Percentiles rank a stretch among this genome's conserved stretches.
These are phyloP conservation scores for Monomorium pharaonis DNA, from an alignment of 1,140 invertebrate genomes.

Conservation along the genomic window DNA sequence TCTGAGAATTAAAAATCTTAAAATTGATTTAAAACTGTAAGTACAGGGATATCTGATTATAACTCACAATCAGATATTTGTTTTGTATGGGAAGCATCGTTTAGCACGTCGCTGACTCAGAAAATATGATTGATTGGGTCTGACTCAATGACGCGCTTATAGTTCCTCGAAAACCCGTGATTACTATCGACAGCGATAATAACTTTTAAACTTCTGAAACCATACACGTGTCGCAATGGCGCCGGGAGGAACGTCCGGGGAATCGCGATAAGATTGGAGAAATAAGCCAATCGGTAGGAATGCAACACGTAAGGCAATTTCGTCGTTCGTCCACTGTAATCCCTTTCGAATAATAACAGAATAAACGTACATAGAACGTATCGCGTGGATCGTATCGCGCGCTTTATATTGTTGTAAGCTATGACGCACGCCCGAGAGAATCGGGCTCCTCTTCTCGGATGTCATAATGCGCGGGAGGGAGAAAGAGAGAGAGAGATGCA, in stretches of 20 bases:
- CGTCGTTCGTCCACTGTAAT: constrained; percentile 13
- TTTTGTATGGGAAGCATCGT: too few relatives aligned
- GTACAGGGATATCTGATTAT: too few relatives aligned
- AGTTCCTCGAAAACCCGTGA: background rate
- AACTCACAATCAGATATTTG: too few relatives aligned
- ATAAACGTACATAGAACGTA: background rate
- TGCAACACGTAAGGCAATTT: constrained; percentile 65
- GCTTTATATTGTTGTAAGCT: background rate
- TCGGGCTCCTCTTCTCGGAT: background rate
- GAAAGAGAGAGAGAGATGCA: background rate
- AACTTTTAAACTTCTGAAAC: background rate
- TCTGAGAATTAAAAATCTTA: too few relatives aligned
- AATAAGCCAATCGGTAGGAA: constrained; percentile 67
- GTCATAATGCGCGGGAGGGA: background rate
- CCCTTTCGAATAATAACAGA: constrained; percentile 16
- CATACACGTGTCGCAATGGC: background rate
- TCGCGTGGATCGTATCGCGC: background rate
- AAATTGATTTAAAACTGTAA: too few relatives aligned
- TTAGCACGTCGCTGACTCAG: background rate
- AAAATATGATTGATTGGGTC: background rate
- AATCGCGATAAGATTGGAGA: constrained; percentile 57
- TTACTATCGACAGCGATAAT: background rate
- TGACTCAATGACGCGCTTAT: constrained; percentile 13
- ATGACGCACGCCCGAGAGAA: background rate
- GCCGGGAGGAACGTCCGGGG: background rate